Base-by-base conservation (phyloP, 2,888 invertebrate species). In the Apamea epomidion region DNA sequence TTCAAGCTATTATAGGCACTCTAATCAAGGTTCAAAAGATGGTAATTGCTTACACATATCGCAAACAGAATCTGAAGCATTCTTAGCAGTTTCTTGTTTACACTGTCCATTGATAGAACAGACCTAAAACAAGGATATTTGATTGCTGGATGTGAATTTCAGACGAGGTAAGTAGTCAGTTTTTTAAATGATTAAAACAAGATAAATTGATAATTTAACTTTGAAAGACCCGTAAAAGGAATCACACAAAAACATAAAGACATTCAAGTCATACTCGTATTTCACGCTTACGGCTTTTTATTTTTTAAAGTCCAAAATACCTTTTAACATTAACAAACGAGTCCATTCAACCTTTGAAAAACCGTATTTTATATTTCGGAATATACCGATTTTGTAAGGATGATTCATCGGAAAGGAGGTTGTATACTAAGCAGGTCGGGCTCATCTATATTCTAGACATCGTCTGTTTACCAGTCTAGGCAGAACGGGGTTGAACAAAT, bases 401-500 rank as follows among this genome's bases (percentile, higher is more conserved):
- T 90, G 88, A 89, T 74, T 90, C 88, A 89, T 81, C 68, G 70
- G 14, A 74, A 89, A 90, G 82, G 81, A 88, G 90, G 88, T 90
- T 83, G 88, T 74, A 71, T 67, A 60, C 77, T 81, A 83, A 84
- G 79, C 54, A 83, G 81, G 83, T 74, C 70, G 83, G 84, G 71
- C 91, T 80, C 85, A 90, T 92, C 90, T 84, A 85, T 89, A 81
- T 82, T 87, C 85, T 83, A 76, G 86, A 86, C 80, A 82, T 85
- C 88, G 71, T 78, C 79, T 90, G 87, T 88, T 91, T 89, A 80
- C 82, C 72, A 85, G 84, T 87, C 88, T 84, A 82, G 80, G 82
- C 75, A 82, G 82, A 92, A 91, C 91, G 90, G 91, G 92, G 92
- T 87, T 92, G 90, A 88, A 90, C 91, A 90, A 92, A 94, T 94